These are phyloP conservation scores for Hydrotaea diabolus DNA, from an alignment of 2,888 invertebrate genomes.

Conservation along the genomic window DNA sequence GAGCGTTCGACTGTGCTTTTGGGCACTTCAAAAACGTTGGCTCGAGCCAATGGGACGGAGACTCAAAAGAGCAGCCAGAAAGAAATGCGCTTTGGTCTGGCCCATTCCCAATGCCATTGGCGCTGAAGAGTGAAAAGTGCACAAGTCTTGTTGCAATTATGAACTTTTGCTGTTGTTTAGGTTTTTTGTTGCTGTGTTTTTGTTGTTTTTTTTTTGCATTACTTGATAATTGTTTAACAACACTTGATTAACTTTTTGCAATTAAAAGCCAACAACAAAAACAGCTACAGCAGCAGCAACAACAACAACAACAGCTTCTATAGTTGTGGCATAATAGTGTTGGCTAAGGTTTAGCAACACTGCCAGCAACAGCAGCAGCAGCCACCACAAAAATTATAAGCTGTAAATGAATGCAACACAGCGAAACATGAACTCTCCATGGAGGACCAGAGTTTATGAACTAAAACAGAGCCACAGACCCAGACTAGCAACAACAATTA, in stretches of 20 bases:
- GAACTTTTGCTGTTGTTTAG: slow-evolving; percentile 36
- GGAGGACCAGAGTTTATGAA: slow-evolving; percentile 22
- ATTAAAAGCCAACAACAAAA: slow-evolving; percentile 53
- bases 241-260: slow-evolving; percentile 67
- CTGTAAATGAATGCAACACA: slow-evolving; percentile 17
- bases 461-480: slow-evolving; percentile 9
- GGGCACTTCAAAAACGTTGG: not conserved
- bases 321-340: slow-evolving; percentile 27
- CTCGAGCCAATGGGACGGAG: not conserved
- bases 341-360: slow-evolving; percentile 11
- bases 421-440: not conserved
- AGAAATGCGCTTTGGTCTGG: slow-evolving; percentile 22
- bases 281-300: slow-evolving; percentile 25
- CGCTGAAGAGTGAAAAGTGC: not conserved
- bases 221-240: slow-evolving; percentile 67
- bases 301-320: not conserved
- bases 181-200: not conserved
- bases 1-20: not conserved
- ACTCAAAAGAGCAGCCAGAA: slow-evolving; percentile 12
- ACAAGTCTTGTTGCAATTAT: slow-evolving; percentile 61
- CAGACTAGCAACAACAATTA: slow-evolving; percentile 40
- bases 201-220: slow-evolving; percentile 54
- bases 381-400: not conserved
- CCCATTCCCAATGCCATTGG: not conserved
- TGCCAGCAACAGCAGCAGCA: not conserved